Percentiles rank a stretch among this genome's conserved stretches.
phyloP scores from a whole-genome alignment of 1,140 invertebrate species.

The Aporrectodea caliginosa region DNA sequence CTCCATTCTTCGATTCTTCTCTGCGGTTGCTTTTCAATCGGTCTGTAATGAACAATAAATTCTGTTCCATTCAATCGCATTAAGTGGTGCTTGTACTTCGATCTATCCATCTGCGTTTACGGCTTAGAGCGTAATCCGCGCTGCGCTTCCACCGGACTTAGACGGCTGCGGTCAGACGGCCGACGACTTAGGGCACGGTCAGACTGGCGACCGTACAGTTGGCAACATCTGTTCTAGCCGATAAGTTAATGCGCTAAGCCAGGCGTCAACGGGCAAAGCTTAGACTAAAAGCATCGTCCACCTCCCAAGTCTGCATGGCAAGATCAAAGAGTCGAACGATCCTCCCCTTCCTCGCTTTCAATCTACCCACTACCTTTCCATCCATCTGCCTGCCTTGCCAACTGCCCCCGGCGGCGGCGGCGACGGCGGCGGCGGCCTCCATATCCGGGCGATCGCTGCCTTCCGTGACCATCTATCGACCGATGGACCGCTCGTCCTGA shows the following conservation, averaged over 20 bases:
- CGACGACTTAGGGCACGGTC: no score
- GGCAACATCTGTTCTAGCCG: not conserved
- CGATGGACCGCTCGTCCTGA: no score
- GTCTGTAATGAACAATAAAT: no score
- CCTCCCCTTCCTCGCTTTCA: not conserved
- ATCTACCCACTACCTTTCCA: not conserved
- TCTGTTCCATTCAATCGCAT: no score
- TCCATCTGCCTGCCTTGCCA: not conserved
- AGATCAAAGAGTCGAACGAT: not conserved
- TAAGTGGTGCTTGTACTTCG: no score
- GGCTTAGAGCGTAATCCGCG: not conserved
- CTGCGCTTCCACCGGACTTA: not conserved
- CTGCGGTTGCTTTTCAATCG: no score
- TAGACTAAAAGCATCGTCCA: not conserved
- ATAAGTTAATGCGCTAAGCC: not conserved
- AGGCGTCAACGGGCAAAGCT: not conserved
- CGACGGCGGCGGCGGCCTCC: no score
- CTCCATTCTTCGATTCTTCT: no score
- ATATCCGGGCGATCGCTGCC: no score
- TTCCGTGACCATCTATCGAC: not conserved
- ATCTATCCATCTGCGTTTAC: not conserved
- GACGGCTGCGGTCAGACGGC: no score
- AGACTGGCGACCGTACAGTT: not conserved
- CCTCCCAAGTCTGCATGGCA: no score
- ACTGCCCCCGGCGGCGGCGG: no score